Evolutionary conservation across 2,888 invertebrate genomes (phyloP), one percentile per base, ranked within the genome.

Genomic region (Oxyteleia sp.): DNA sequence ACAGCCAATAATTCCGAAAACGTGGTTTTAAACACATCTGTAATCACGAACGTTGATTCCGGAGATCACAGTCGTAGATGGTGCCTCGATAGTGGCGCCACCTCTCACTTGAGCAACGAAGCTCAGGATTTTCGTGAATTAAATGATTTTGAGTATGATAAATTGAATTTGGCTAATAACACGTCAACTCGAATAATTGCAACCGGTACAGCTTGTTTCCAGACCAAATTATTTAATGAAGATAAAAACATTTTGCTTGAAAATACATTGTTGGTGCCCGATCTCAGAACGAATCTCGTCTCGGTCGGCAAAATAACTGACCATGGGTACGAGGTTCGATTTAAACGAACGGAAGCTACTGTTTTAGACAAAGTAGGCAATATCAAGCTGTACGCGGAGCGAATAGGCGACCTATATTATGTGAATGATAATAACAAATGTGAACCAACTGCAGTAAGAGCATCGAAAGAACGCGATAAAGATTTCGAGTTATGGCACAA

Each of bases 221-320:
- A 18, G 16, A 43, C 81, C 10, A 35, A 79, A 13, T n/a, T 75
- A 41, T 43, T 49, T 13, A 47, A 69, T 23, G 51, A 57, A 38
- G 61, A 64, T 11, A 75, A 61, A 7, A 72, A 57, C 10, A 18
- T 72, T 20, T 26, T 29, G 3, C 57, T 72, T 2, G 16, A 66
- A 4, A 38, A 59, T 29, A 16, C 59, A 0, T 51, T 76, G 29
- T 47, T 64, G 4, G 82, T 82, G 0, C 72, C 78, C 0, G 71
- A 72, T 35, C 49, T 78, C 10, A 32, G 82, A 41, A 66, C 38
- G 1, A 78, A 78, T 47, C 20, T 82, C 1, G 10, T 82, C 10
- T 72, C 76, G 0, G 72, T 82, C 13, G 13, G 64, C 29, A 82
- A 82, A 51, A 76, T 82, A 11, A 63, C 71, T 5, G 81, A 81